phyloP scores from a whole-genome alignment of 2,888 invertebrate genomes.

The Chymomyza amoena region DNA sequence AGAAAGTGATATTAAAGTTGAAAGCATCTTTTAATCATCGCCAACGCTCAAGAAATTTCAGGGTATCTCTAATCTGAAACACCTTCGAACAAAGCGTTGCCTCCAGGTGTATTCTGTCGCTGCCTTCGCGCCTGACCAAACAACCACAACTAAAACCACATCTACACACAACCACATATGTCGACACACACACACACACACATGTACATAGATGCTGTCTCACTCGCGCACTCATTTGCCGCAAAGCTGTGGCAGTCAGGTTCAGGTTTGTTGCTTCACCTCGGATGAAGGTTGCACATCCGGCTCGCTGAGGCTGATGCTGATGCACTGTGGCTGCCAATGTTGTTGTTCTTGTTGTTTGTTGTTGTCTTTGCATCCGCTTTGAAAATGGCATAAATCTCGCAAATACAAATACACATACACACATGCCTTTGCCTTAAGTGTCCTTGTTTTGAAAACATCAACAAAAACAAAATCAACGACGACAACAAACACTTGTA shows the following conservation, averaged over 20 bases:
- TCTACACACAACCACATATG: not conserved
- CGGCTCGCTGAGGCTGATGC: conserved; percentile 29
- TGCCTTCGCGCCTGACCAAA: conserved; percentile 33
- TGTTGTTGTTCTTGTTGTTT: not conserved
- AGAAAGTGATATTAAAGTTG: too few relatives aligned
- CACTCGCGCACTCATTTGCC: conserved; percentile 8
- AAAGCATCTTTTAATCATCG: too few relatives aligned
- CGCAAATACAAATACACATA: conserved; percentile 18
- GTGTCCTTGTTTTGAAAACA: conserved; percentile 51
- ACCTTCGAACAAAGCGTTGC: not conserved
- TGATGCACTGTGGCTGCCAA: conserved; percentile 6
- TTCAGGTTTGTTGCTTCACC: conserved; percentile 49
- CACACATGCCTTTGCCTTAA: conserved; percentile 19
- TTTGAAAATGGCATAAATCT: conserved; percentile 27
- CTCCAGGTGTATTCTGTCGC: not conserved
- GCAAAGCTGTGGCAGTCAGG: conserved; percentile 26
- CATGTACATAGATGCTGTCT: not conserved
- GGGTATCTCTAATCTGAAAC: not conserved
- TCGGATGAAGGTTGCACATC: conserved; percentile 36
- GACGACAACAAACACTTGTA: conserved; percentile 50
- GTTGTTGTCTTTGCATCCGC: conserved; percentile 10
- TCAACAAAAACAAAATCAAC: conserved; percentile 17
- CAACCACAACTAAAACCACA: conserved; percentile 4
- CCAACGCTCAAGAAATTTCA: not conserved
- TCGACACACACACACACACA: conserved; percentile 3